Evolutionary conservation across 1,140 invertebrate species (phyloP), one percentile per base, ranked within the genome.

Genomic region (Drosophila bocqueti): DNA sequence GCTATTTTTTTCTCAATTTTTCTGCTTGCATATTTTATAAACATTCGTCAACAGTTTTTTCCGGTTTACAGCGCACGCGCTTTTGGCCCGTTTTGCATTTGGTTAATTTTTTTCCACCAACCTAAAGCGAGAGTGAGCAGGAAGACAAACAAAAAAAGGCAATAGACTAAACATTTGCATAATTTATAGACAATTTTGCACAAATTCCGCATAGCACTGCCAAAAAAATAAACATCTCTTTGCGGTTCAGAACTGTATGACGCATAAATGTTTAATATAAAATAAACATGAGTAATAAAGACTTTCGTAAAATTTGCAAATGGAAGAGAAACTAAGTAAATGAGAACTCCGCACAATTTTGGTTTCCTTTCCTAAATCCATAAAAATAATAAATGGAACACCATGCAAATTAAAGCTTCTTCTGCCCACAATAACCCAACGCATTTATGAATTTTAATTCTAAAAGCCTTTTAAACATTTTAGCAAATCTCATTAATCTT

Each of bases 1-100:
- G 47, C 36, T 45, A 42, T 55, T 76, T 55, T 54, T 62, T 71
- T 13, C 7, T 31, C 24, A 43, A 62, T 43, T 61, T 58, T 42
- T 42, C 34, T 64, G 60, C 64, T 72, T 72, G 76, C 59, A 79
- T 73, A 79, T 55, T 79, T 79, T 78, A 69, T 79, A 65, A 63
- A 61, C 66, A 79, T 78, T 79, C 58, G 59, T 72, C 76, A 72
- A 72, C 68, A 60, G 55, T 54, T 76, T 76, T 76, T 79, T 79
- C 76, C 76, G 76, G 76, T 79, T 79, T 60, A 40, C 76, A 60
- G 76, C 59, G 59, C 76, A 79, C 76, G 76, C 76, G 76, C 76
- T 72, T 79, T 79, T 79, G 59, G 66, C 46, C 52, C 50, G 75
- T 45, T 68, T 78, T 40, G 54, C 50, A 43, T 52, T 58, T 58